These are phyloP conservation scores for Hipparchia sbordonii DNA, from an alignment of 2,888 invertebrate species.

Conservation along the genomic window DNA sequence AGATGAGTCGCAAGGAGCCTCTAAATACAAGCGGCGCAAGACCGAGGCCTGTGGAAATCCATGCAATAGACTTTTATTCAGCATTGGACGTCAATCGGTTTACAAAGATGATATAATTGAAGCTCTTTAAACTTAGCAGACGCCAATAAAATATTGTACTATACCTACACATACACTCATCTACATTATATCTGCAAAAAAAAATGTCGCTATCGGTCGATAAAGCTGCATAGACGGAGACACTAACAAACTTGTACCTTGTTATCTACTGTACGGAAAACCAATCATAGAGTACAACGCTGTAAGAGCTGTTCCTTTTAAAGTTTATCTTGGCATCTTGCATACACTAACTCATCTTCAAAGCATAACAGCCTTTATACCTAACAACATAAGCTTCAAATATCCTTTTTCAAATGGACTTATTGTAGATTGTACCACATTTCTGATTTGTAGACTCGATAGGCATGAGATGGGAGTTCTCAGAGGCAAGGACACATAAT, in stretches of 20 bases:
- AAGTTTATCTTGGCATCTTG: slow-evolving; percentile 53
- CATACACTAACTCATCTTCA: slow-evolving; percentile 32
- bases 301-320: slow-evolving; percentile 54
- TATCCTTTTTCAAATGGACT: neutral
- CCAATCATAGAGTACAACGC: slow-evolving; percentile 52
- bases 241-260: slow-evolving; percentile 58
- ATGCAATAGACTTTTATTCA: no score
- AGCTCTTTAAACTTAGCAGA: no score
- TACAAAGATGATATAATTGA: neutral
- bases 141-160: neutral
- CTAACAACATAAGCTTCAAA: slow-evolving; percentile 13
- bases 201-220: slow-evolving; percentile 65
- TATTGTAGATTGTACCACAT: slow-evolving; percentile 49
- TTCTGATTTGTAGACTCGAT: slow-evolving; percentile 74
- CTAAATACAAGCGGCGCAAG: no score
- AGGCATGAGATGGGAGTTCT: slow-evolving; percentile 71
- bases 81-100: neutral
- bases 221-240: slow-evolving; percentile 49
- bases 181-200: slow-evolving; percentile 74
- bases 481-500: slow-evolving; percentile 70
- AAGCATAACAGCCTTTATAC: slow-evolving; percentile 24
- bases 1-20: no score
- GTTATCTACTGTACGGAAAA: slow-evolving; percentile 57
- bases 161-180: slow-evolving; percentile 44
- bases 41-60: no score